A percentile compares a stretch with the other conserved stretches of the same genome.
These are phyloP conservation scores for Tragelaphus buxtoni DNA, from an alignment of 2,113 vertebrate species.

Conservation along the genomic window DNA sequence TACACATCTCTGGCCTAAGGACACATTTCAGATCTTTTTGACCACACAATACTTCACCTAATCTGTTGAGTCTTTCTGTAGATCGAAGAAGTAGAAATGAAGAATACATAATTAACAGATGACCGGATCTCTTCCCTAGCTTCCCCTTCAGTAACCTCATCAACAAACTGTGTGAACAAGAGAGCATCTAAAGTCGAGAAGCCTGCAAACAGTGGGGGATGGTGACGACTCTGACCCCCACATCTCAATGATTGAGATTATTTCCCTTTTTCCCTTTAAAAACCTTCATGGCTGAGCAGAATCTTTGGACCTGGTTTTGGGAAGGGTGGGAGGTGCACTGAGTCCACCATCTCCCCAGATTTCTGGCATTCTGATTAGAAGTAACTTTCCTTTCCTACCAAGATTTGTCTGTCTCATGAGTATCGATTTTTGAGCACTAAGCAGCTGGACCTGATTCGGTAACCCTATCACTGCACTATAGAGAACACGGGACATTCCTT, in stretches of 20 bases:
- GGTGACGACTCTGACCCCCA: background rate
- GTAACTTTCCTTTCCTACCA: background rate
- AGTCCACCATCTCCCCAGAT: background rate
- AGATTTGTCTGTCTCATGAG: background rate
- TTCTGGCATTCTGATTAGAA: background rate
- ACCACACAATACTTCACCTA: background rate
- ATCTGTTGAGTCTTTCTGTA: background rate
- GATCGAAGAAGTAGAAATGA: background rate
- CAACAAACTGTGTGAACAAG: background rate
- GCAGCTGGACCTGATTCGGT: background rate
- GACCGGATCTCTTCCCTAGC: background rate
- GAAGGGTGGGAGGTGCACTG: background rate
- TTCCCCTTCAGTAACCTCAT: background rate
- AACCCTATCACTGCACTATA: background rate
- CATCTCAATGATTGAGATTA: background rate
- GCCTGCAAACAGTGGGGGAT: background rate
- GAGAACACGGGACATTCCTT: background rate
- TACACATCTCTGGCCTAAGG: background rate
- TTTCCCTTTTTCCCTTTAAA: background rate
- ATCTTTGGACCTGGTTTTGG: background rate
- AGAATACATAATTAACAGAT: background rate
- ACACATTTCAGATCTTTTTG: background rate
- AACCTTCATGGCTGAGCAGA: background rate
- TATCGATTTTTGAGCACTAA: background rate
- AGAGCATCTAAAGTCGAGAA: background rate